Base-by-base conservation (phyloP, 2,113 vertebrate genomes). In the Lucifuga dentata region DNA sequence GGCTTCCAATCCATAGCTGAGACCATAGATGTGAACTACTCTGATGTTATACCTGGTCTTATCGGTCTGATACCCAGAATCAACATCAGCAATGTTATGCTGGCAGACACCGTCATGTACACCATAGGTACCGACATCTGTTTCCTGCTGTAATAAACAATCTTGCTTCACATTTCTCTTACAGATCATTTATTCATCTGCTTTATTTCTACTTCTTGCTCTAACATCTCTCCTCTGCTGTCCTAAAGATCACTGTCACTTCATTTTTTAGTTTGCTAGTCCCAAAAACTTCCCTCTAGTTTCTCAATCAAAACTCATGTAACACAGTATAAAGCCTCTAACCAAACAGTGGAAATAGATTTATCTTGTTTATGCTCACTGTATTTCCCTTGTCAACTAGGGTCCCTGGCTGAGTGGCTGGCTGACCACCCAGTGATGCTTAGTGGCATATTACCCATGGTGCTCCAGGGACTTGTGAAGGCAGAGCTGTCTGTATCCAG, bases 1-100 rank as follows among this genome's bases (percentile, higher is more conserved):
- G 96, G 96, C 74, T 99, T 99, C 93, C 97, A 99, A 81, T 98
- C 98, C 88, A 98, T 99, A n/a, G 96, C 98, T 0, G 98, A 99
- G 91, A 98, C 98, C 49, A 97, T 97, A 0, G 98, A 99, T 0
- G 95, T 99, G 49, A 97, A 96, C 89, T 98, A 99, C 87, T 99
- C 97, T 0, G 97, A 99, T 1, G 98, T 99, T 68, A 98, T 99
- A 73, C 98, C 98, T 0, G 98, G 98, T 21, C 94, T 99, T 23
- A 97, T 99, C 0, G 97, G 96, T 35, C 95, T 99, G 72, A 96
- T 99, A 79, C 98, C 98, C 12, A 92, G 96, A 55, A 98, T 99
- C 93, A 98, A 93, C 86, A 95, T 96, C 90, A 96, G 94, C 88
- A 99, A 96, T 0, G 91, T 97, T 43, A 95, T 98, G 89, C 93